Evolutionary conservation across 2,113 vertebrate species (phyloP), one percentile per base, ranked within the genome.

Genomic region (Neodon shergylaensis): DNA sequence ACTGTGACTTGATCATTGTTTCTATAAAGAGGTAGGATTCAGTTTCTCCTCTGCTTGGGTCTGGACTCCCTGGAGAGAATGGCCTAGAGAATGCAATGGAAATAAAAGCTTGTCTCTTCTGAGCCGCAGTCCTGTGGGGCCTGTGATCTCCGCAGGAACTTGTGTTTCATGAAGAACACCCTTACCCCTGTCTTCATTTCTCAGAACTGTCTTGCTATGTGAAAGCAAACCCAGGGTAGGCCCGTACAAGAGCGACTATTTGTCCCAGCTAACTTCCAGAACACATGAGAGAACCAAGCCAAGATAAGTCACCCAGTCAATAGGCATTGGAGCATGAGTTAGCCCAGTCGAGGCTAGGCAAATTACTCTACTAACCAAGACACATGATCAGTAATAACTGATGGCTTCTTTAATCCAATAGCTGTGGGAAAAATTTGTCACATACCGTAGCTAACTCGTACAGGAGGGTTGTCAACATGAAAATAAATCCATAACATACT

Each of bases 61-160:
- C n/a, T 81, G 13, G 47, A n/a, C 70, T 92, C 24, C 68, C 77
- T 44, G 90, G 72, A 95, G 36, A 77, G 74, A 87, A 82, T 42
- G 68, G 42, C 44, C 63, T 77, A 39, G 33, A 68, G 49, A 94
- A 90, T 21, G 72, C 14, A 26, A 6, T 63, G 6, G 39, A 54
- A 90, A 90, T 91, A 44, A 72, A 3, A 91, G 44, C 58, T 3
- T 72, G n/a, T 33, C n/a, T 42, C 6, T 66, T 54, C 52, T 36
- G 14, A 89, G 33, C 14, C n/a, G 28, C 28, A 54, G 33, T 58
- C 33, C 76, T 36, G 24, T 21, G 78, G 33, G 12, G 10, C 81
- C 24, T 79, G 31, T 66, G 81, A 74, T 70, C 14, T 68, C 66
- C 36, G 0, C 52, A 42, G 49, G 24, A 47, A 36, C 28, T 28